These are phyloP conservation scores for Centropus bengalensis DNA, from an alignment of 2,113 vertebrate species.

Conservation along the genomic window DNA sequence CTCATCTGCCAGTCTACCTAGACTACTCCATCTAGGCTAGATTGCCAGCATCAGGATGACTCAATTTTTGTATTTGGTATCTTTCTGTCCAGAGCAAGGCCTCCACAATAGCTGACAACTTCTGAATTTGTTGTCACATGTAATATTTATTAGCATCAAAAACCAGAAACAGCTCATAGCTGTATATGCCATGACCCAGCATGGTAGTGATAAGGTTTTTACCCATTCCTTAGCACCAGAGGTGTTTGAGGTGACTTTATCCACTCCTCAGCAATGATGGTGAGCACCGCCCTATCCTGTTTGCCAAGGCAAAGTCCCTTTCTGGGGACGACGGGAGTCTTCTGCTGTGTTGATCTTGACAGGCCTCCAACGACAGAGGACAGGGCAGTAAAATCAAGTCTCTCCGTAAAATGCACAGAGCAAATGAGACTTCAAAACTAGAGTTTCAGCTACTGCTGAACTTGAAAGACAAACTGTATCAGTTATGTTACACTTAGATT, in stretches of 20 bases:
- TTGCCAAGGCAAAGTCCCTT: background rate
- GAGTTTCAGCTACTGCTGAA: background rate
- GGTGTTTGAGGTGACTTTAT: background rate
- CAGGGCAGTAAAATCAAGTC: background rate
- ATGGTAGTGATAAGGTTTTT: background rate
- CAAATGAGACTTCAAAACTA: background rate
- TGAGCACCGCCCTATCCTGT: accelerated
- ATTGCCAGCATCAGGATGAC: background rate
- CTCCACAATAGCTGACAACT: background rate
- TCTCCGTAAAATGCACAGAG: background rate
- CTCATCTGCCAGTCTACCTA: background rate
- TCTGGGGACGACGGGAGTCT: background rate
- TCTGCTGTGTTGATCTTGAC: background rate
- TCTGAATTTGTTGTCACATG: background rate
- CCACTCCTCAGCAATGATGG: background rate
- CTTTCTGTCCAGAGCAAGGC: background rate
- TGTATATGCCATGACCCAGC: background rate
- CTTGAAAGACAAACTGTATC: background rate
- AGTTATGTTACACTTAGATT: background rate
- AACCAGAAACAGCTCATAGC: background rate
- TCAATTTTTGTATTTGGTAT: background rate
- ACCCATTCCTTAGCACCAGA: background rate
- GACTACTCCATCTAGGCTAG: background rate
- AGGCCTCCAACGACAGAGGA: background rate
- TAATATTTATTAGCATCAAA: background rate